phyloP scores from a whole-genome alignment of 2,888 invertebrate species.

The Lasioglossum pauxillum region DNA sequence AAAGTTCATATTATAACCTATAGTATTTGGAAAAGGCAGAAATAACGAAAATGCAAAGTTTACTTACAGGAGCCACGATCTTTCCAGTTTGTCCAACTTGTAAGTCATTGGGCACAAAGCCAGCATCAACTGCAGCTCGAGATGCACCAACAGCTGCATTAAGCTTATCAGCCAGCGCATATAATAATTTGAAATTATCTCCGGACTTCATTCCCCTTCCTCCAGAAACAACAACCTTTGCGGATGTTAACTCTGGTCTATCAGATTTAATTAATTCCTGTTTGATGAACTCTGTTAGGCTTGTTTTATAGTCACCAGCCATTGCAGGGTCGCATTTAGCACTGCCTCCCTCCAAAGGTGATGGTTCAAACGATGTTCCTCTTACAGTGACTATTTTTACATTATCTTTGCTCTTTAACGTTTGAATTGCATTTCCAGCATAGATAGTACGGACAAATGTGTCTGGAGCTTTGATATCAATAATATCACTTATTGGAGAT shows the following conservation, averaged over 20 bases:
- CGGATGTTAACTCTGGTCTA: conserved; percentile 96
- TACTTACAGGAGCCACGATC: conserved; percentile 97
- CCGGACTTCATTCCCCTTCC: conserved; percentile 98
- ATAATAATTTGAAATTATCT: conserved; percentile 98
- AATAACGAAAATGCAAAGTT: conserved; percentile 14
- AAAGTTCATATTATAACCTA: conserved; percentile 60
- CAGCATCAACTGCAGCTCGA: conserved; percentile 99
- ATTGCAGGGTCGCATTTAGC: conserved; percentile 91
- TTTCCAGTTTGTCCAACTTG: conserved; percentile 99
- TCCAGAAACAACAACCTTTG: conserved; percentile 95
- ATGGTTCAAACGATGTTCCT: conserved; percentile 95
- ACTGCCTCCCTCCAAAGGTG: conserved; percentile 91
- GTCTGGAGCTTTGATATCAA: conserved; percentile 95
- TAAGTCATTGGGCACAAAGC: conserved; percentile 98
- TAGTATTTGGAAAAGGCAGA: neutral
- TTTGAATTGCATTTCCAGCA: conserved; percentile 98
- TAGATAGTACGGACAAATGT: conserved; percentile 98
- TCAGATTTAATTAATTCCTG: conserved; percentile 98
- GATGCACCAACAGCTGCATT: conserved; percentile 99
- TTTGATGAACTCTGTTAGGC: conserved; percentile 91
- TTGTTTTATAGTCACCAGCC: conserved; percentile 90
- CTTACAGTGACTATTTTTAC: conserved; percentile 96
- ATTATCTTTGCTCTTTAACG: conserved; percentile 93
- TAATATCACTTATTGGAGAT: conserved; percentile 97
- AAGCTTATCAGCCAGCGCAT: conserved; percentile 98